Evolutionary conservation across 2,113 vertebrate species (phyloP).

Genomic region (Anarhynchus alexandrinus): DNA sequence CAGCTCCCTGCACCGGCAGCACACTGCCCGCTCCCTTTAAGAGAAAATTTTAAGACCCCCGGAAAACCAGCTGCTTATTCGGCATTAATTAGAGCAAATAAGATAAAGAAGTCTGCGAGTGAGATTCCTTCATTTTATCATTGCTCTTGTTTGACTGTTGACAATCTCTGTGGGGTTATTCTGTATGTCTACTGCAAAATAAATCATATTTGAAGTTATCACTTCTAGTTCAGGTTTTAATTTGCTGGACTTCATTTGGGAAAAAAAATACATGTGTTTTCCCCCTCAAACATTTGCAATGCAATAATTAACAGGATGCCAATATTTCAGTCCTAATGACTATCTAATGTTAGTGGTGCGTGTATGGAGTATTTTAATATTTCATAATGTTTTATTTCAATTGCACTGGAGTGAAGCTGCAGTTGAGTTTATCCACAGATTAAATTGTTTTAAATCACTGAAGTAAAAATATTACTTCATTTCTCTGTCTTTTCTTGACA

Average conservation of each 20-base stretch:
- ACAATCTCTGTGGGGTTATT: constrained; percentile 56
- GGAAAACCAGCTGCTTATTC: constrained; percentile 11
- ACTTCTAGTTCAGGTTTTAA: constrained; percentile 57
- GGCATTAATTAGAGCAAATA: constrained; percentile 34
- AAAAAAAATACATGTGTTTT: background rate
- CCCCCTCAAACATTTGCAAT: constrained; percentile 24
- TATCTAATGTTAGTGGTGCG: constrained; percentile 45
- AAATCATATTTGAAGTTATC: constrained; percentile 50
- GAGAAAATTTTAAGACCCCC: background rate
- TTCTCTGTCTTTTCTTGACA: constrained; percentile 52
- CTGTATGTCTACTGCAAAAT: background rate
- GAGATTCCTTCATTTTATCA: background rate
- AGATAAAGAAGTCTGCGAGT: constrained; percentile 19
- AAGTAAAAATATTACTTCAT: constrained; percentile 67
- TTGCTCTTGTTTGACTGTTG: constrained; percentile 38
- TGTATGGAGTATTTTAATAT: constrained; percentile 40
- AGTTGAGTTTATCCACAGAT: constrained; percentile 19
- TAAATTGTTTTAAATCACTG: constrained; percentile 64
- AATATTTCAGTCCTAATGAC: constrained; percentile 51
- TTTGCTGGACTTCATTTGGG: constrained; percentile 53
- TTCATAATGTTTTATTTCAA: constrained; percentile 56
- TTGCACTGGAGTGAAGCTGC: background rate
- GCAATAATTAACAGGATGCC: constrained; percentile 51
- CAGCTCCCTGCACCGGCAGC: background rate
- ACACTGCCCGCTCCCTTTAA: background rate